Percentiles rank a stretch among this genome's conserved stretches.
Conservation (phyloP, 2,797 vertebrate species). For the Sebastes cheni region DNA sequence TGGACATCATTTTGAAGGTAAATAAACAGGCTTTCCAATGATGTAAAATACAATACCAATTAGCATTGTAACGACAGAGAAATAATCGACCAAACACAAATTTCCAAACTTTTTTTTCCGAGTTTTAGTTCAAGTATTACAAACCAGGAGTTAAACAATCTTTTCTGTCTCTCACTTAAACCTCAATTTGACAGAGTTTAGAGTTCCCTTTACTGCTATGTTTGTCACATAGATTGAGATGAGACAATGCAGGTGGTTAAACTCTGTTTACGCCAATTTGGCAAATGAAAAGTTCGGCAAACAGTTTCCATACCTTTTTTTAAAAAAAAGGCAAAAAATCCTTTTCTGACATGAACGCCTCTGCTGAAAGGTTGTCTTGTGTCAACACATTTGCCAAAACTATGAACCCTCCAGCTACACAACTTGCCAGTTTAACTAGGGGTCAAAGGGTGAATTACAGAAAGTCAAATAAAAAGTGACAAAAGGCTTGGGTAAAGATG, state of each 20-base stretch:
- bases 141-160: no score
- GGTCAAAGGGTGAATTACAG: constrained; percentile 15
- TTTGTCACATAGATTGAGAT: not conserved
- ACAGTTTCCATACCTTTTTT: not conserved
- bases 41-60: no score
- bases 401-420: not conserved
- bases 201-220: not conserved
- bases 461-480: constrained; percentile 33
- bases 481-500: constrained; percentile 3
- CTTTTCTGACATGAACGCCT: not conserved
- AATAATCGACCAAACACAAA: no score
- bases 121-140: no score
- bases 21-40: no score
- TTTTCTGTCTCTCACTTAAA: no score
- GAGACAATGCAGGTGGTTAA: not conserved
- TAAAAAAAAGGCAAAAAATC: not conserved
- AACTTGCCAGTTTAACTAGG: constrained; percentile 5
- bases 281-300: not conserved
- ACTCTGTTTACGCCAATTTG: not conserved
- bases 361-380: not conserved
- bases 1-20: no score
- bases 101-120: no score
- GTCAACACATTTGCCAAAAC: not conserved
- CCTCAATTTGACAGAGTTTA: not conserved
- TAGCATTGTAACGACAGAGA: no score